A percentile compares a stretch with the other conserved stretches of the same genome.
These are phyloP conservation scores for Scopus umbretta DNA, from an alignment of 2,113 vertebrate genomes.

Conservation along the genomic window DNA sequence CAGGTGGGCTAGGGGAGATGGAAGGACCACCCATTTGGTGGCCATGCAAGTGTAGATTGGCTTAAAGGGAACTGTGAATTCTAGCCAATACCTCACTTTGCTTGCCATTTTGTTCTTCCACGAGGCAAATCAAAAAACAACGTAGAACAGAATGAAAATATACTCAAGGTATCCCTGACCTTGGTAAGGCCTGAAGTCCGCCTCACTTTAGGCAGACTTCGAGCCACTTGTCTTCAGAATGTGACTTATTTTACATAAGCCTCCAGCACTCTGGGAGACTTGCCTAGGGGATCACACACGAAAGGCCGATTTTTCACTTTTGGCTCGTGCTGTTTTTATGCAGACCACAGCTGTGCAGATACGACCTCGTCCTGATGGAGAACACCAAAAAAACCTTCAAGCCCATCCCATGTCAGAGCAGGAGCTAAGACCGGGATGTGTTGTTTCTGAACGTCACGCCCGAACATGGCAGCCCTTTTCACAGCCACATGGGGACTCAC, in stretches of 20 bases:
- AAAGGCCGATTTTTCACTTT: neutral
- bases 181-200: neutral
- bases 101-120: neutral
- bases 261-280: neutral
- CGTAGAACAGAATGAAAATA: fast-evolving
- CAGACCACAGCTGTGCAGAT: constrained; percentile 84
- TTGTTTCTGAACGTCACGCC: fast-evolving
- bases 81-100: neutral
- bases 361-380: constrained; percentile 84
- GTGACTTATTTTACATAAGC: neutral
- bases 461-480: fast-evolving
- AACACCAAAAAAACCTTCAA: constrained; percentile 77
- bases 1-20: neutral
- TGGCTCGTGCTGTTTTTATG: neutral
- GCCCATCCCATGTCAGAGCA: constrained; percentile 75
- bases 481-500: neutral
- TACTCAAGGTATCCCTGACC: neutral
- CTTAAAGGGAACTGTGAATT: neutral
- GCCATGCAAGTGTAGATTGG: no score
- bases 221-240: neutral
- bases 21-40: neutral
- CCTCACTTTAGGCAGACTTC: neutral
- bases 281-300: fast-evolving
- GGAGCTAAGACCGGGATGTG: neutral
- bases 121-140: neutral